Evolutionary conservation across 2,797 vertebrate species (phyloP), one percentile per base, ranked within the genome.

Genomic region (Poliocrania exsul): DNA sequence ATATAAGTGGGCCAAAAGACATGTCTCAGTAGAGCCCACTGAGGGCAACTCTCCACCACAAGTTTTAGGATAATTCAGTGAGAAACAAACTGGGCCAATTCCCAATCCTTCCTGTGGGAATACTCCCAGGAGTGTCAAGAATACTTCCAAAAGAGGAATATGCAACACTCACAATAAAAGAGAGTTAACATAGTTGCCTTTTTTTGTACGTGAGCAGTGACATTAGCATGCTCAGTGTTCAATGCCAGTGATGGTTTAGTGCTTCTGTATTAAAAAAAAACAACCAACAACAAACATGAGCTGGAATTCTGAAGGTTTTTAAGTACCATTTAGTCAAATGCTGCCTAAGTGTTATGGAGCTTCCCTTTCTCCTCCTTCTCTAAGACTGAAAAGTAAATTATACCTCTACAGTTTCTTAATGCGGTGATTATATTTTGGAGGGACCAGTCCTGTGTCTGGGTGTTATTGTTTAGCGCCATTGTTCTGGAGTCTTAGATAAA

Each of bases 211-310:
- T 46, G 25, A 56, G 33, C 24, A 88, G 31, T 23, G 25, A 11
- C 19, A 10, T 75, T 64, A 56, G 29, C 14, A 24, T 57, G 8
- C 17, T 77, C 38, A 31, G 0, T 50, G 14, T 71, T 80, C 37
- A 47, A 25, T 29, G 35, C 9, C 21, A 46, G 20, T 24, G 56
- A 49, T 56, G 5, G 23, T 65, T 75, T 73, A 31, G 33, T 56
- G 13, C 24, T 28, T 62, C 56, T 77, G 9, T 42, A 25, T 40
- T 16, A 16, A 40, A 16, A 6, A 28, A 16, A 21, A 28, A 13
- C 2, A 35, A 3, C 0, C 3, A n/a, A n/a, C n/a, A n/a, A n/a
- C n/a, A n/a, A n/a, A n/a, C 25, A 10, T 37, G 47, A 65, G 16
- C 3, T 66, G 23, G 31, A 87, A 51, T 42, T 64, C 37, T 42